Conservation (phyloP, 2,797 vertebrate genomes). For the Psittacula echo region DNA sequence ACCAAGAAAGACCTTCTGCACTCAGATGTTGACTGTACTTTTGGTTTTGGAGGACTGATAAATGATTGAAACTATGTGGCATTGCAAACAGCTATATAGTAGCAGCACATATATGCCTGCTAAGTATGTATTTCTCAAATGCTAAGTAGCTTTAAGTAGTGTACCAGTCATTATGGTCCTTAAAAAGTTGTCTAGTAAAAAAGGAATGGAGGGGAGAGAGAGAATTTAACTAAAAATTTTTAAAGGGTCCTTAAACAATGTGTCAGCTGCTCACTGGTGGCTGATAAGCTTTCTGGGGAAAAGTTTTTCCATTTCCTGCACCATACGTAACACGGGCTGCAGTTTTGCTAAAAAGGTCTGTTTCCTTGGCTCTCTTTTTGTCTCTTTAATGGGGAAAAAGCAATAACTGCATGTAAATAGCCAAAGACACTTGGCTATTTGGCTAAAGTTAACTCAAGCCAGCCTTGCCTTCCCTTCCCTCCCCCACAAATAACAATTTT, state of each 20-base stretch:
- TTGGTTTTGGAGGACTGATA: not conserved
- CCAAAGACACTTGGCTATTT: not conserved
- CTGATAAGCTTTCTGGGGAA: not conserved
- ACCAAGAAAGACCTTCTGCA: not conserved
- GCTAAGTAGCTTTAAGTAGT: not conserved
- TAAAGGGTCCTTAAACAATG: not conserved
- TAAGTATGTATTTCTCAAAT: not conserved
- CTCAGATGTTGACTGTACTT: not conserved
- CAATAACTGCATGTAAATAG: not conserved
- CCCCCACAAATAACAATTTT: not conserved
- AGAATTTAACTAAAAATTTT: not conserved
- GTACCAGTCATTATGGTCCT: not conserved
- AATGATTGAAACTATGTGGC: not conserved
- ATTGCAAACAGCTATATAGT: not conserved
- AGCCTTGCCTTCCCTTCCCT: not conserved
- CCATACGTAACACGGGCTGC: not conserved
- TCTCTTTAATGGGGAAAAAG: not conserved
- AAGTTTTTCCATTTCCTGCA: not conserved
- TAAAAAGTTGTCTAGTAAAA: not conserved
- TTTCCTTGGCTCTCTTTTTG: not conserved
- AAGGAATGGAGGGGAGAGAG: not conserved
- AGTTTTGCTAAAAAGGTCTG: not conserved
- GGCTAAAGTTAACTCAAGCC: not conserved
- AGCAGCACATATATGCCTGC: not conserved
- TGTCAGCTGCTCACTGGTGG: not conserved